Evolutionary conservation across 2,113 vertebrate species (phyloP), one percentile per base, ranked within the genome.

Genomic region (Pseudorhombus dupliciocellatus): DNA sequence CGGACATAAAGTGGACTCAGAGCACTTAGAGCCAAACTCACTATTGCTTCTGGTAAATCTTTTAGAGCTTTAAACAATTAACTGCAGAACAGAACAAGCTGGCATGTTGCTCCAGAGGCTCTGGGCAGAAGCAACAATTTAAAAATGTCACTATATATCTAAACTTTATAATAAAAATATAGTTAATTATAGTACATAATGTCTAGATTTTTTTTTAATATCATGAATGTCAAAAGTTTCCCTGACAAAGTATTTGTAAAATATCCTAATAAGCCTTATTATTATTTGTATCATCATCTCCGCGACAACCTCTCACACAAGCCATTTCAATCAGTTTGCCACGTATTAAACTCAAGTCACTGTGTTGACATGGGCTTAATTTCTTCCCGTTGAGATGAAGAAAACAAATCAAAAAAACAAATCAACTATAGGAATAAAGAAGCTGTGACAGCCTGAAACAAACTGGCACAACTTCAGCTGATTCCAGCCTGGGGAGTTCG

Each of bases 11-110:
- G 40, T 63, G 5, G 48, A 70, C 61, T 73, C 61, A 81, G 34
- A 72, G 73, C 75, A 82, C 78, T 84, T 81, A 70, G 71, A 81
- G 24, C 21, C 42, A 65, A 60, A 63, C 54, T 77, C 62, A 57
- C 72, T 71, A 57, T 83, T 87, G 80, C 62, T 71, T 83, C 50
- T 77, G 48, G 21, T 87, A 73, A 90, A 91, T 88, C 77, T 88
- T 85, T 88, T 56, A 87, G 12, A 55, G 63, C 70, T 87, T 77
- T 77, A 82, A 79, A 85, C 34, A 55, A 46, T 50, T 57, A 83
- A 75, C 61, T 56, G 59, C 40, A 75, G 75, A 76, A 67, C 44
- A 73, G 54, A n/a, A n/a, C 8, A 66, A 62, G 34, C 59, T 67
- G n/a, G 79, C 63, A 66, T 63, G 59, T 44, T 67, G 70, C 21